Evolutionary conservation across 2,888 invertebrate species (phyloP).

Genomic region (Monopis laevigella): DNA sequence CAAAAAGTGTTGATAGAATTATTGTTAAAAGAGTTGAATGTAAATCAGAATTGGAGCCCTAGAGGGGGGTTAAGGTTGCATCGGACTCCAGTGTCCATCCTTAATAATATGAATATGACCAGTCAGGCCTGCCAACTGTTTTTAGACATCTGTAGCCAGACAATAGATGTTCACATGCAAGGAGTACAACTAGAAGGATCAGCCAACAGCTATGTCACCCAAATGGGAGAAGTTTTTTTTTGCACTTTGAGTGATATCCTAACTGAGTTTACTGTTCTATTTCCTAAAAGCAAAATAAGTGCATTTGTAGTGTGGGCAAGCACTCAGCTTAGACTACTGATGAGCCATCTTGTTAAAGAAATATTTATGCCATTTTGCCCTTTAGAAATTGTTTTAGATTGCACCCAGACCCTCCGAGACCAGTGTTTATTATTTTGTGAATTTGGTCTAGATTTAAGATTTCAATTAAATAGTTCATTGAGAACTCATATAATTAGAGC

Average conservation of each 20-base stretch:
- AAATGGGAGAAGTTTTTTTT: slow-evolving; percentile 86
- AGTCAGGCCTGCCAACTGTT: slow-evolving; percentile 84
- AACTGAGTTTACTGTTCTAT: slow-evolving; percentile 72
- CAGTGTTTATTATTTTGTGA: slow-evolving; percentile 72
- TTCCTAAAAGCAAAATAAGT: slow-evolving; percentile 74
- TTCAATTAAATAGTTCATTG: slow-evolving; percentile 88
- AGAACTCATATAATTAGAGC: slow-evolving; percentile 79
- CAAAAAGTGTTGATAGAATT: slow-evolving; percentile 85
- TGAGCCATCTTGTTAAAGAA: slow-evolving; percentile 84
- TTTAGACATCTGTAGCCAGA: slow-evolving; percentile 81
- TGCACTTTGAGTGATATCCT: slow-evolving; percentile 80
- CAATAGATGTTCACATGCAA: slow-evolving; percentile 82
- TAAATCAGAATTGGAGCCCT: slow-evolving; percentile 88
- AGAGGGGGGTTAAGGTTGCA: slow-evolving; percentile 90
- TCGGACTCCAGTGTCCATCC: slow-evolving; percentile 82
- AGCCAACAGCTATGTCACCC: slow-evolving; percentile 80
- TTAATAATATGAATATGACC: slow-evolving; percentile 77
- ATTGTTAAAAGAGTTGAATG: slow-evolving; percentile 87
- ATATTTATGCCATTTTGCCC: slow-evolving; percentile 91
- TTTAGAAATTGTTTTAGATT: slow-evolving; percentile 84
- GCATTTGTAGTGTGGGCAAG: slow-evolving; percentile 91
- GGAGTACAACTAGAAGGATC: slow-evolving; percentile 84
- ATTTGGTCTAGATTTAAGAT: slow-evolving; percentile 89
- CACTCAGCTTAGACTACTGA: slow-evolving; percentile 80
- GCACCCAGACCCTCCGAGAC: slow-evolving; percentile 81